Evolutionary conservation across 1,140 invertebrate species (phyloP), one percentile per base, ranked within the genome.

Genomic region (Dreissena polymorpha): DNA sequence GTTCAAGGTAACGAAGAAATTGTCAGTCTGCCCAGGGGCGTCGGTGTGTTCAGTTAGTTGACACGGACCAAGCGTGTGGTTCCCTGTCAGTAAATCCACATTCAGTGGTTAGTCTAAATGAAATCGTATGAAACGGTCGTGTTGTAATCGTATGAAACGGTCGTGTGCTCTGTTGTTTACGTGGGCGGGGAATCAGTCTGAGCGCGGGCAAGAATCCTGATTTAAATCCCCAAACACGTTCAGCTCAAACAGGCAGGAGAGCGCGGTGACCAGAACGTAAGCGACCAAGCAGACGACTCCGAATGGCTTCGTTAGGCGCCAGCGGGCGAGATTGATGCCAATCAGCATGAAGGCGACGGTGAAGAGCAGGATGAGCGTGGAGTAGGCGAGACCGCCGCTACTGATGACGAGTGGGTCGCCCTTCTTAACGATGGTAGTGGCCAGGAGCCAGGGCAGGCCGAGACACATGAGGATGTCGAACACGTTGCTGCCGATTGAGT

Each of bases 381-480:
- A 89, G 67, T 91, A 93, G 0, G 82, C 82, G 1, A 93, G 85
- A 10, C 92, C 90, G 12, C 79, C 80, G 82, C 89, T 91, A 71
- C 82, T 87, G 49, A 91, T 90, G 0, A 27, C 23, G 0, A 92
- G 65, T 10, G 80, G 75, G 27, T 84, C 85, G 0, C 88, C 89
- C 10, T 68, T 49, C 0, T 88, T 88, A 12, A 89, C 63, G 5
- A 83, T 69, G 10, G 80, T 71, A 10, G 89, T 89, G 25, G 89
- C 70, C 0, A 92, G 78, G 25, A 91, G 69, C 98, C 98, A 99
- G 21, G 98, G 98, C 88, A 99, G 94, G 72, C 98, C 98, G 63
- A 99, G 95, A 91, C 98, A 99, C 78, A 99, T 95, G 71, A 99
- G 97, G 90, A 99, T 97, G 94, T 99, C 98, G 93, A 99, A 99